phyloP scores from a whole-genome alignment of 2,888 invertebrate genomes.

The Chrysolina oricalcia region DNA sequence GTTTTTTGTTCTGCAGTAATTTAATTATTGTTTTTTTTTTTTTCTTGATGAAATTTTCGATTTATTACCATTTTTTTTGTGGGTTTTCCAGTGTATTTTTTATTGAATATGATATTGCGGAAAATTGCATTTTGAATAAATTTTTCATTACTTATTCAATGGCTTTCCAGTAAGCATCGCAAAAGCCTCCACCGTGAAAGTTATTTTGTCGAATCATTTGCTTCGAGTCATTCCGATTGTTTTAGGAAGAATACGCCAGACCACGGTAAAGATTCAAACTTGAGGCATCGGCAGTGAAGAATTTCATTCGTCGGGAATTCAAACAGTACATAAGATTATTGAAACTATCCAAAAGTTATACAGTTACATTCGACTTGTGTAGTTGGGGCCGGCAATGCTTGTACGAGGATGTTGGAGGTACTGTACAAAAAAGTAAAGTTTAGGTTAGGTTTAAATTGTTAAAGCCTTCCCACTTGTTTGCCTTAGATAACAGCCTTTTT shows the following conservation, averaged over 20 bases:
- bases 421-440: conserved; percentile 58
- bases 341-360: conserved; percentile 49
- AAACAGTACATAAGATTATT: conserved; percentile 48
- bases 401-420: conserved; percentile 55
- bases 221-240: conserved; percentile 46
- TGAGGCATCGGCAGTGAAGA: conserved; percentile 72
- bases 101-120: too few species aligned
- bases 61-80: too few species aligned
- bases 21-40: too few species aligned
- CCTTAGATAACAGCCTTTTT: conserved; percentile 61
- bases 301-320: conserved; percentile 38
- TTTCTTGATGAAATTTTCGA: too few species aligned
- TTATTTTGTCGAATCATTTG: not conserved
- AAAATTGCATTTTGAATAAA: too few species aligned
- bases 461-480: conserved; percentile 58
- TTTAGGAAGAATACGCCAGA: conserved; percentile 73
- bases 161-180: too few species aligned
- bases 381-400: conserved; percentile 49
- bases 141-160: too few species aligned
- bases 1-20: too few species aligned
- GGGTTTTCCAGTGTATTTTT: too few species aligned
- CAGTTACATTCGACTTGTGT: conserved; percentile 50
- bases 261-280: conserved; percentile 72
- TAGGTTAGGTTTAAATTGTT: conserved; percentile 56
- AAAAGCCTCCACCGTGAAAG: too few species aligned